A percentile compares a stretch with the other conserved stretches of the same genome.
Evolutionary conservation across 2,888 invertebrate species (phyloP).

Genomic region (Bellardia pandia): DNA sequence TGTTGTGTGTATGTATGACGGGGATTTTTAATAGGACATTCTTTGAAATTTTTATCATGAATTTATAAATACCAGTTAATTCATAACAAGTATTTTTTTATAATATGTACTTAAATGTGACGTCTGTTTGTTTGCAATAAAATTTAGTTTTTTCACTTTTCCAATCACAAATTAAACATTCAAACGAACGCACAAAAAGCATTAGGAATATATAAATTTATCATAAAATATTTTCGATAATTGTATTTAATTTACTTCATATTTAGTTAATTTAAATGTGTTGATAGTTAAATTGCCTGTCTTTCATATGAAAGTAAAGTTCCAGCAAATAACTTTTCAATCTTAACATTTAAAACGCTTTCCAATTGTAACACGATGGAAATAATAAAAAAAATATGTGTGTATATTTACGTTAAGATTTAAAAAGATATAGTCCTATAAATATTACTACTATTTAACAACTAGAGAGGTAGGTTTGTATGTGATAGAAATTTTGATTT

Average conservation of each 20-base stretch:
- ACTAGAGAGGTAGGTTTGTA: conserved; percentile 76
- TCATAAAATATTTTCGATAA: not conserved
- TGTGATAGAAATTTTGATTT: conserved; percentile 82
- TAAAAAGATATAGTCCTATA: conserved; percentile 19
- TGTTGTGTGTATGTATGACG: conserved; percentile 66
- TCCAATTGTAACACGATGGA: not conserved
- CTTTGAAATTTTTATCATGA: not conserved
- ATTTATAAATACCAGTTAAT: conserved; percentile 77
- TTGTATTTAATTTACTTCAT: not conserved
- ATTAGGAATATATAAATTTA: conserved; percentile 14
- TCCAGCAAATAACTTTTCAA: not conserved
- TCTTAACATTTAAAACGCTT: conserved; percentile 1
- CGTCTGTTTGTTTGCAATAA: not conserved
- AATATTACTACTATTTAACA: conserved; percentile 61
- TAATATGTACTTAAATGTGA: not conserved
- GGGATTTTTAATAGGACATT: conserved; percentile 53
- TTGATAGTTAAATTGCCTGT: too few relatives aligned
- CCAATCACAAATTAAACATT: not conserved
- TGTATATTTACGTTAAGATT: not conserved
- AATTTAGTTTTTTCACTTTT: too few relatives aligned
- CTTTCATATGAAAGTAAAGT: too few relatives aligned
- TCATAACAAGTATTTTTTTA: conserved; percentile 71
- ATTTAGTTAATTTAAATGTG: not conserved
- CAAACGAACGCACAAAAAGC: not conserved
- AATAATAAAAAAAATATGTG: not conserved